Conservation (phyloP, 2,113 vertebrate genomes). For the Alethe diademata region DNA sequence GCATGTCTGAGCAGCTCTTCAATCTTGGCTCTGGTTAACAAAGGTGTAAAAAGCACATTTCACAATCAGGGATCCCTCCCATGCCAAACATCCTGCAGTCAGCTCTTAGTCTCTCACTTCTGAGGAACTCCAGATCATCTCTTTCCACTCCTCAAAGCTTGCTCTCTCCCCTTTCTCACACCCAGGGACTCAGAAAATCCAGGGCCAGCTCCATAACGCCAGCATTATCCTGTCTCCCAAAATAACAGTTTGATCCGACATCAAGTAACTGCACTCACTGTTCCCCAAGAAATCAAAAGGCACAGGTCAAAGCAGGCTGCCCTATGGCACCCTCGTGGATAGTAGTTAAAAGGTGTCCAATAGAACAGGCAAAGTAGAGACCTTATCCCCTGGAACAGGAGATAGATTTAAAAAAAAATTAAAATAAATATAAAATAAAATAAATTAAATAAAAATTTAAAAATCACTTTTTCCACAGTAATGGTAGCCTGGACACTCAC, state of each 20-base stretch:
- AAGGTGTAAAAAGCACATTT: neutral
- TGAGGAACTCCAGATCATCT: neutral
- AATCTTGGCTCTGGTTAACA: neutral
- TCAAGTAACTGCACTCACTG: fast-evolving
- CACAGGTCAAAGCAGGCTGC: neutral
- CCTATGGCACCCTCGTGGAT: neutral
- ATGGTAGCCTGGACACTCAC: neutral
- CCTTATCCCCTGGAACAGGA: neutral
- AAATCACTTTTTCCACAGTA: neutral
- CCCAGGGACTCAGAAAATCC: neutral
- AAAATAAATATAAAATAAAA: neutral
- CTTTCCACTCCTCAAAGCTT: neutral
- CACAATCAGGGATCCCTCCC: slow-evolving; percentile 32
- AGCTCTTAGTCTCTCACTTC: neutral
- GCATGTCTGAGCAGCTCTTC: slow-evolving; percentile 22
- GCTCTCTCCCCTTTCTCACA: neutral
- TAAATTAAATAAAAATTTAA: too few species aligned
- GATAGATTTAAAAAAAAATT: neutral
- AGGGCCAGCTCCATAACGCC: neutral
- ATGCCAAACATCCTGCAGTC: neutral
- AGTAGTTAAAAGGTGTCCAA: neutral
- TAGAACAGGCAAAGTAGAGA: neutral
- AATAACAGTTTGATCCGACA: neutral
- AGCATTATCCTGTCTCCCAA: fast-evolving
- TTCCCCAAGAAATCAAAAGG: neutral